Conservation (phyloP, 2,888 invertebrate genomes). For the Lasioglossum marginatum region DNA sequence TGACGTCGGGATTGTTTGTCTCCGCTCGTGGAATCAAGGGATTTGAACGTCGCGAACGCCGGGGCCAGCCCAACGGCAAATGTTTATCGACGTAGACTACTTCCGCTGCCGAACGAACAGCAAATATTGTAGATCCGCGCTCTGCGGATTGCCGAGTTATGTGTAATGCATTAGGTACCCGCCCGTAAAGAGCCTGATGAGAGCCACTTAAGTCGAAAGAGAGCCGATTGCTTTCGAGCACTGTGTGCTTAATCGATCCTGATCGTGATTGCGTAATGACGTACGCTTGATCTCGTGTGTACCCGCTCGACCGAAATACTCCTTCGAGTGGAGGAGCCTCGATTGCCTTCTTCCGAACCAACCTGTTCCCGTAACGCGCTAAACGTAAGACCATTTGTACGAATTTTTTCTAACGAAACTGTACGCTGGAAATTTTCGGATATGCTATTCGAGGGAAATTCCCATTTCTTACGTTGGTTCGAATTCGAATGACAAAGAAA, state of each 20-base stretch:
- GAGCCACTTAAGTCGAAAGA: not conserved
- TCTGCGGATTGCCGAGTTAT: not conserved
- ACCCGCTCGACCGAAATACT: not conserved
- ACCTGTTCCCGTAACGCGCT: not conserved
- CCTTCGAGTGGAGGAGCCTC: not conserved
- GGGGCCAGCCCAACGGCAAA: not conserved
- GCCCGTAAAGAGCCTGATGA: not conserved
- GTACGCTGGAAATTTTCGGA: not conserved
- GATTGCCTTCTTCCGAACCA: not conserved
- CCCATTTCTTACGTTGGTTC: not conserved
- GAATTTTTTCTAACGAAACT: not conserved
- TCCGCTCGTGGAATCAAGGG: not conserved
- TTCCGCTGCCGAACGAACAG: not conserved
- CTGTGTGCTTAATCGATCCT: conserved; percentile 4
- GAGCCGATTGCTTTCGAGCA: not conserved
- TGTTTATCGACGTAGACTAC: conserved; percentile 10
- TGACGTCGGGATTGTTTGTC: conserved; percentile 12
- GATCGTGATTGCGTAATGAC: conserved; percentile 1
- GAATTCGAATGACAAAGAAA: not conserved
- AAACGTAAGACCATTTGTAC: not conserved
- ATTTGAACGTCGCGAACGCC: not conserved
- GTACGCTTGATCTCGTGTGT: not conserved
- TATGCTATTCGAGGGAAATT: not conserved
- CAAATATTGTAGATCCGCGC: conserved; percentile 9
- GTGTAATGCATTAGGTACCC: conserved; percentile 9